A percentile compares a stretch with the other conserved stretches of the same genome.
Conservation (phyloP, 1,140 invertebrate genomes). For the Odontomachus brunneus region DNA sequence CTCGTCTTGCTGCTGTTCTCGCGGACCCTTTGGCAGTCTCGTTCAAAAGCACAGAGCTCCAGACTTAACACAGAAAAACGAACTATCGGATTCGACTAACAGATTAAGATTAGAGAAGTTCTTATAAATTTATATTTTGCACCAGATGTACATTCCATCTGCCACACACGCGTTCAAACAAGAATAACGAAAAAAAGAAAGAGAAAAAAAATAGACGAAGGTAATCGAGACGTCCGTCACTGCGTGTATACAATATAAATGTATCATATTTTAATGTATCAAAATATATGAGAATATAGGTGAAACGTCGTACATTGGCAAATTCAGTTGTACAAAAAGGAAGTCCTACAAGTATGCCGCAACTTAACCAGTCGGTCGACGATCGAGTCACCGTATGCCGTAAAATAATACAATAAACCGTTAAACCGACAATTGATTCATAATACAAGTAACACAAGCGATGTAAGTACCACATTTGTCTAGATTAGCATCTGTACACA, state of each 20-base stretch:
- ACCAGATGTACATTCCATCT: slow-evolving; percentile 41
- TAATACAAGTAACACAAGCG: not conserved
- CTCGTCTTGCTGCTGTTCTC: slow-evolving; percentile 50
- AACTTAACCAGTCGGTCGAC: slow-evolving; percentile 26
- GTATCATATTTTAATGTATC: slow-evolving; percentile 75
- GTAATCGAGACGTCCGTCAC: slow-evolving; percentile 34
- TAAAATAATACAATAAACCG: slow-evolving; percentile 51
- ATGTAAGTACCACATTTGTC: slow-evolving; percentile 34
- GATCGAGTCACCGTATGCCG: not conserved
- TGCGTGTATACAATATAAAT: slow-evolving; percentile 64
- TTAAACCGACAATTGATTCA: slow-evolving; percentile 42
- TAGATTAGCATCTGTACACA: slow-evolving; percentile 26
- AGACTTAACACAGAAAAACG: slow-evolving; percentile 30
- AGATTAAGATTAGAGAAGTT: slow-evolving; percentile 33
- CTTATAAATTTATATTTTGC: slow-evolving; percentile 60
- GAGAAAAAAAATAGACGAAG: slow-evolving; percentile 9
- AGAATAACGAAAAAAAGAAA: slow-evolving; percentile 7
- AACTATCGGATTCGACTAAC: slow-evolving; percentile 32
- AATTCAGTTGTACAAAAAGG: slow-evolving; percentile 62
- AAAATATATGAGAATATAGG: slow-evolving; percentile 57
- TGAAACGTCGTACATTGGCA: slow-evolving; percentile 67
- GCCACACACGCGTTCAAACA: slow-evolving; percentile 32
- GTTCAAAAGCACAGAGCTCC: slow-evolving; percentile 25
- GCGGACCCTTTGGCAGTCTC: slow-evolving; percentile 31
- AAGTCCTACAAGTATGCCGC: slow-evolving; percentile 36